A percentile compares a stretch with the other conserved stretches of the same genome.
These are phyloP conservation scores for Prunella strophiata DNA, from an alignment of 2,797 vertebrate species.

Conservation along the genomic window DNA sequence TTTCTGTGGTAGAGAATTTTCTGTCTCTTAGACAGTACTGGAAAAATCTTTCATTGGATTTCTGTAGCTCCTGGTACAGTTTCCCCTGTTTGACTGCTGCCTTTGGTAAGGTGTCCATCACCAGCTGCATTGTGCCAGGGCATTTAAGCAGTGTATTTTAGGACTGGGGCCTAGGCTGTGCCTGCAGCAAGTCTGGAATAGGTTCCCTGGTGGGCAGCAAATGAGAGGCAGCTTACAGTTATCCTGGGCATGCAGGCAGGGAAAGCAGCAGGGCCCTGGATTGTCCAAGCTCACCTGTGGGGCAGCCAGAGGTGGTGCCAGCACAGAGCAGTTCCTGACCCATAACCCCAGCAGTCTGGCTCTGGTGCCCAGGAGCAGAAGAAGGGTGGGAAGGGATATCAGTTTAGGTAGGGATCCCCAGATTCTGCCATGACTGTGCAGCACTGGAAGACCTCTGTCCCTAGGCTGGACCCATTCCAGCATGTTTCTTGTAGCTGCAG, in stretches of 20 bases:
- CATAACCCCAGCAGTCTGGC: neutral
- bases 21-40: neutral
- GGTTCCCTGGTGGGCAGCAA: neutral
- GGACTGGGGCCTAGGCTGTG: neutral
- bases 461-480: neutral
- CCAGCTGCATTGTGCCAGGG: neutral
- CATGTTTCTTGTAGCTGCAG: neutral
- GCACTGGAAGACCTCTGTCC: neutral
- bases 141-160: neutral
- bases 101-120: neutral
- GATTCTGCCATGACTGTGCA: neutral
- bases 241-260: neutral
- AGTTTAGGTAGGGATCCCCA: neutral
- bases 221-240: neutral
- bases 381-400: neutral
- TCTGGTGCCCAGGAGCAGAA: neutral
- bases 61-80: neutral
- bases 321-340: neutral
- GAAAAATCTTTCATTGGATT: neutral
- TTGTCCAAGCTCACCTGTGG: neutral
- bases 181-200: neutral
- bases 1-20: neutral
- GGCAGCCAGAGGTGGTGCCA: fast-evolving
- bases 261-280: neutral
- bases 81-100: neutral